phyloP scores from a whole-genome alignment of 2,113 vertebrate genomes.

The Myrmecophaga tridactyla region DNA sequence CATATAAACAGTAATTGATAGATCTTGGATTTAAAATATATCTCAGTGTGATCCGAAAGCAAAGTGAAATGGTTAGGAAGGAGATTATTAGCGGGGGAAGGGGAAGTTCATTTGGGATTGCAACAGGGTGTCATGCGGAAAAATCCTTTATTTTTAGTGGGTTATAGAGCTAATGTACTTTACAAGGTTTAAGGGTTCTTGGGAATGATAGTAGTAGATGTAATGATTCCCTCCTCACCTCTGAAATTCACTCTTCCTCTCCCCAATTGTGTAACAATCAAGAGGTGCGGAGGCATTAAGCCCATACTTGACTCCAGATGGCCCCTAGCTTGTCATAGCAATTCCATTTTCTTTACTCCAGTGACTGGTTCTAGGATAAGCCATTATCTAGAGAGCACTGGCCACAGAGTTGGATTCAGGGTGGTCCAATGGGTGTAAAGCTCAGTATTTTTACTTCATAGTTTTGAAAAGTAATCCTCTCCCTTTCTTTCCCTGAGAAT shows the following conservation, averaged over 20 bases:
- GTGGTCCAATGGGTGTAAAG: background rate
- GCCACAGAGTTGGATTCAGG: background rate
- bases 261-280: background rate
- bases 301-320: background rate
- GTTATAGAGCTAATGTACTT: background rate
- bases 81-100: background rate
- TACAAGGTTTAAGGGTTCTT: background rate
- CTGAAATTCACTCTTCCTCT: background rate
- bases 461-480: background rate
- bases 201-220: background rate
- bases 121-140: background rate
- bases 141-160: background rate
- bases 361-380: background rate
- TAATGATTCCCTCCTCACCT: background rate
- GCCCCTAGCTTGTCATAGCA: background rate
- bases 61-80: background rate
- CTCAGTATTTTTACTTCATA: background rate
- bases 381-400: fast-evolving
- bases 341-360: background rate
- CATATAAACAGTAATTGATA: background rate
- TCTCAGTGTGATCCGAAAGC: too few relatives aligned
- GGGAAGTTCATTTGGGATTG: background rate
- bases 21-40: background rate
- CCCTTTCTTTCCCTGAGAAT: background rate
- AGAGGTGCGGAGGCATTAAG: background rate